Evolutionary conservation across 1,140 invertebrate species (phyloP), one percentile per base, ranked within the genome.

Genomic region (Hesperophylax magnus): DNA sequence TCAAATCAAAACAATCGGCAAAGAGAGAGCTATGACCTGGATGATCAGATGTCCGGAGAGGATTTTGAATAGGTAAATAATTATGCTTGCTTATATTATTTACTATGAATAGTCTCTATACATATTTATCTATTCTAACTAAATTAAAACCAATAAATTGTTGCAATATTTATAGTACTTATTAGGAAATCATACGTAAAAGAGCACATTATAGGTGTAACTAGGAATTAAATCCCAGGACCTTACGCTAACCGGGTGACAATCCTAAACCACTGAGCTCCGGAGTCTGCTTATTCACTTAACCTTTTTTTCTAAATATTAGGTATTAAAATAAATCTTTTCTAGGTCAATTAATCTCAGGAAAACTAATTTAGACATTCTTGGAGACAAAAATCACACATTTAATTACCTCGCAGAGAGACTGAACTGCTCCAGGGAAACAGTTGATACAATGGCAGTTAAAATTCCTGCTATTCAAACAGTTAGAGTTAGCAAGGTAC

Each of bases 31-130:
- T 11, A 88, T 87, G 76, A 88, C 89, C 39, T 90, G 89, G 89
- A 90, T 90, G 89, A 88, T 90, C 24, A 86, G 87, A 79, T 90
- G 89, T 84, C 85, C 88, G 52, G 86, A 89, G 81, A 82, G 86
- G 72, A 86, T 88, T 81, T 81, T 89, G 24, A 85, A 87, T 72
- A 90, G 89, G 89, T 89, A 85, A 63, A 27, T 60, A 63, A 27
- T 60, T 39, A 67, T 31, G 9, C 11, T 58, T 58, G 20, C 17
- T 20, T 58, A 56, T 18, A 56, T 56, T n/a, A n/a, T n/a, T n/a
- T n/a, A n/a, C n/a, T n/a, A n/a, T n/a, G n/a, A n/a, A n/a, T n/a
- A n/a, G n/a, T n/a, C 9, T 20, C 20, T 18, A 18, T 9, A 0
- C n/a, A 58, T 58, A 58, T n/a, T 5, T 3, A 58, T 58, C 3